Evolutionary conservation across 2,888 invertebrate species (phyloP).

Genomic region (Tillus elongatus): DNA sequence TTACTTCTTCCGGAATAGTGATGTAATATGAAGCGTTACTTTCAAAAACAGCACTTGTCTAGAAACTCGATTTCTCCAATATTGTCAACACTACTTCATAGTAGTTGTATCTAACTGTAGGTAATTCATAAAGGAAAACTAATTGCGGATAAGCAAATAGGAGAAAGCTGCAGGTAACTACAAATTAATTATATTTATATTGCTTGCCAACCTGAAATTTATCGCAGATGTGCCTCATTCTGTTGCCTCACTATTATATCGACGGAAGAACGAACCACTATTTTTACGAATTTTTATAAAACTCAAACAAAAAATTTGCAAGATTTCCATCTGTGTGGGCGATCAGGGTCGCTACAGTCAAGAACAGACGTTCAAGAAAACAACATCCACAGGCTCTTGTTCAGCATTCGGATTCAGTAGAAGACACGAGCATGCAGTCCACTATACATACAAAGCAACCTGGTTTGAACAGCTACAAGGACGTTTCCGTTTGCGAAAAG

Average conservation of each 20-base stretch:
- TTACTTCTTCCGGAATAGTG: too few species aligned
- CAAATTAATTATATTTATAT: neutral
- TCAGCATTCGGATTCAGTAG: slow-evolving; percentile 5
- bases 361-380: slow-evolving; percentile 4
- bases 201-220: slow-evolving; percentile 5
- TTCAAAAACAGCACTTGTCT: slow-evolving; percentile 7
- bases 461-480: slow-evolving; percentile 3
- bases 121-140: slow-evolving; percentile 1
- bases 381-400: slow-evolving; percentile 4
- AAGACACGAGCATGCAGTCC: slow-evolving; percentile 6
- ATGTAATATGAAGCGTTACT: slow-evolving; percentile 6
- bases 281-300: slow-evolving; percentile 7
- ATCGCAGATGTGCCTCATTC: slow-evolving; percentile 4
- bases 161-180: slow-evolving; percentile 3
- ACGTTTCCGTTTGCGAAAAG: slow-evolving; percentile 8
- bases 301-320: slow-evolving; percentile 2
- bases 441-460: slow-evolving; percentile 4
- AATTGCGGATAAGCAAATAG: slow-evolving; percentile 5
- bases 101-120: neutral
- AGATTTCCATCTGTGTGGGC: slow-evolving; percentile 6
- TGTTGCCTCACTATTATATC: slow-evolving; percentile 4
- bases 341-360: neutral
- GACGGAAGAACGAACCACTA: neutral
- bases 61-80: too few species aligned
- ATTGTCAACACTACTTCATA: slow-evolving; percentile 3